A percentile compares a stretch with the other conserved stretches of the same genome.
Conservation (phyloP, 2,888 invertebrate species). For the Chymomyza fuscimana region DNA sequence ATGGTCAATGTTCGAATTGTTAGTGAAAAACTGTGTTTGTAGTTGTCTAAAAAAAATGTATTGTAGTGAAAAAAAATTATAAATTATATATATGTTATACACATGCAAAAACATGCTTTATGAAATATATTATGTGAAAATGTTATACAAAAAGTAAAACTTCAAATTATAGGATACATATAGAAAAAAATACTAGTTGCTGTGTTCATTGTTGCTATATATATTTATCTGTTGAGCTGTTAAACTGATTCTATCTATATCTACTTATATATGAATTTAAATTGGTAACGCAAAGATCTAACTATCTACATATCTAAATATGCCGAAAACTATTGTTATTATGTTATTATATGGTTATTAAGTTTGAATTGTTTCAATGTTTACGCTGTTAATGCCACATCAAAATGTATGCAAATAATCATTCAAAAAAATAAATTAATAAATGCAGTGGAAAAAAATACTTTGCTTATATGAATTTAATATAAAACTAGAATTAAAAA, state of each 20-base stretch:
- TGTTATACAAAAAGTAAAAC: slow-evolving; percentile 12
- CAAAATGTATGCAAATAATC: slow-evolving; percentile 53
- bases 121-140: slow-evolving; percentile 6
- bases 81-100: slow-evolving; percentile 42
- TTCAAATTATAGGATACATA: slow-evolving; percentile 34
- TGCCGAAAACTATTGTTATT: background rate
- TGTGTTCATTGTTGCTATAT: slow-evolving; percentile 74
- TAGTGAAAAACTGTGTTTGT: slow-evolving; percentile 36
- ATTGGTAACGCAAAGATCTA: slow-evolving; percentile 25
- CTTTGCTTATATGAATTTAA: background rate
- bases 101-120: slow-evolving; percentile 25
- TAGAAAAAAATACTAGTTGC: slow-evolving; percentile 63
- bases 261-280: slow-evolving; percentile 47
- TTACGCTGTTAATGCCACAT: slow-evolving; percentile 31
- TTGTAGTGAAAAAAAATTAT: slow-evolving; percentile 31
- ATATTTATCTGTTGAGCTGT: slow-evolving; percentile 25
- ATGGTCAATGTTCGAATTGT: slow-evolving; percentile 28
- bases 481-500: no score
- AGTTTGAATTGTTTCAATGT: slow-evolving; percentile 41
- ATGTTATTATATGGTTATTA: slow-evolving; percentile 32
- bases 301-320: slow-evolving; percentile 15
- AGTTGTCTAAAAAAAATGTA: slow-evolving; percentile 25
- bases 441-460: slow-evolving; percentile 39
- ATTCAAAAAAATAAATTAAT: slow-evolving; percentile 32
- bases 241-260: slow-evolving; percentile 1